Conservation (phyloP, 2,888 invertebrate genomes). For the Clusia tigrina region DNA sequence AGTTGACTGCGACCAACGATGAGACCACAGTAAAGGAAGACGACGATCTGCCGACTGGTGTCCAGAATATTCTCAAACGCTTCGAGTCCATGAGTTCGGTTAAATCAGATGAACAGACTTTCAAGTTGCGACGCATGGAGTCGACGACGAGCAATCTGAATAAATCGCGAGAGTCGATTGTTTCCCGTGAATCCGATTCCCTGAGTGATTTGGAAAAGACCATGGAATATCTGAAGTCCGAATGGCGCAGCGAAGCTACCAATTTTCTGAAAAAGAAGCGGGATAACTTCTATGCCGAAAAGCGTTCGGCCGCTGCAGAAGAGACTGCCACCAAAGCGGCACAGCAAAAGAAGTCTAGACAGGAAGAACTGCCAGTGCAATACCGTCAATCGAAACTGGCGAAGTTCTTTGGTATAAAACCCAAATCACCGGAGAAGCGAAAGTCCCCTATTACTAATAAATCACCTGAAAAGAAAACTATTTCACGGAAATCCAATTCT, state of each 20-base stretch:
- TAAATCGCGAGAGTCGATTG: constrained; percentile 54
- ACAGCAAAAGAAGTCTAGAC: constrained; percentile 30
- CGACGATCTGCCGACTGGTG: constrained; percentile 43
- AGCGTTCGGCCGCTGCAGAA: constrained; percentile 37
- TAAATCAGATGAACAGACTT: constrained; percentile 49
- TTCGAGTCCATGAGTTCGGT: constrained; percentile 60
- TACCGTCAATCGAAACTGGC: constrained; percentile 57
- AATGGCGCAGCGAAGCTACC: constrained; percentile 61
- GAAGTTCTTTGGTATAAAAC: constrained; percentile 57
- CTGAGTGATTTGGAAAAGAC: constrained; percentile 61
- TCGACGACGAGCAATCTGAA: constrained; percentile 56
- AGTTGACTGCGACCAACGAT: background rate
- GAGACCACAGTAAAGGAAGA: constrained; percentile 36
- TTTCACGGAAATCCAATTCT: constrained; percentile 39
- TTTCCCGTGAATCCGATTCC: constrained; percentile 46
- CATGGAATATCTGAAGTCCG: constrained; percentile 60
- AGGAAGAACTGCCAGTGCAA: constrained; percentile 46
- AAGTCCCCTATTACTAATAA: constrained; percentile 45
- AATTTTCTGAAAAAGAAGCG: constrained; percentile 62
- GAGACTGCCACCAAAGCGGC: constrained; percentile 29
- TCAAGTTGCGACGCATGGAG: constrained; percentile 55
- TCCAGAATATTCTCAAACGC: constrained; percentile 57
- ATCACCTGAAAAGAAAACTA: constrained; percentile 17
- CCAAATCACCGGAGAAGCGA: constrained; percentile 41
- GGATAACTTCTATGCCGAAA: constrained; percentile 51